Percentiles rank a stretch among this genome's conserved stretches.
phyloP scores from a whole-genome alignment of 2,888 invertebrate species.

The Apodemia hepburni region DNA sequence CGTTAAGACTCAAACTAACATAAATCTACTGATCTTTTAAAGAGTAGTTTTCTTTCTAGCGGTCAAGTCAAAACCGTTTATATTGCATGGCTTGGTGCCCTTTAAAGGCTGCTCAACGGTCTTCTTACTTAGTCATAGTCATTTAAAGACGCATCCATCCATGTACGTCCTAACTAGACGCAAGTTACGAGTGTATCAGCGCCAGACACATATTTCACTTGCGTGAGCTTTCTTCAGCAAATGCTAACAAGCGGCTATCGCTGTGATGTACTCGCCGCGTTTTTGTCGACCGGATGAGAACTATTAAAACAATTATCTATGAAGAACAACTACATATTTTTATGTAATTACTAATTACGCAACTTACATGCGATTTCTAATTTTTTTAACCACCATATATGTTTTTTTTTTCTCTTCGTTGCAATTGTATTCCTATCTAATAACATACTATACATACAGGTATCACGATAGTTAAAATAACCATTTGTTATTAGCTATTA shows the following conservation, averaged over 20 bases:
- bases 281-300: constrained; percentile 2
- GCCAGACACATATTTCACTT: constrained; percentile 9
- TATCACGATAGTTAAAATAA: not conserved
- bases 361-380: not conserved
- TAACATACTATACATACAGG: not conserved
- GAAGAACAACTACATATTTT: constrained; percentile 12
- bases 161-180: not conserved
- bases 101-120: not conserved
- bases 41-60: no score
- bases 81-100: not conserved
- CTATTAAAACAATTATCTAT: constrained; percentile 14
- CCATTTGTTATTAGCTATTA: not conserved
- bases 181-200: constrained; percentile 2
- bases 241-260: constrained; percentile 13
- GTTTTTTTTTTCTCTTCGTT: not conserved
- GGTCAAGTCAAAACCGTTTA: not conserved
- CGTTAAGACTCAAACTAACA: no score
- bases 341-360: constrained; percentile 13
- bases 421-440: not conserved
- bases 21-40: not conserved
- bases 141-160: constrained; percentile 9
- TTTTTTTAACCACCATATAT: not conserved
- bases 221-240: constrained; percentile 9
- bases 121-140: constrained; percentile 2
- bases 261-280: constrained; percentile 1